Base-by-base conservation (phyloP, 2,113 vertebrate genomes). In the Benitochromis conjunctus region DNA sequence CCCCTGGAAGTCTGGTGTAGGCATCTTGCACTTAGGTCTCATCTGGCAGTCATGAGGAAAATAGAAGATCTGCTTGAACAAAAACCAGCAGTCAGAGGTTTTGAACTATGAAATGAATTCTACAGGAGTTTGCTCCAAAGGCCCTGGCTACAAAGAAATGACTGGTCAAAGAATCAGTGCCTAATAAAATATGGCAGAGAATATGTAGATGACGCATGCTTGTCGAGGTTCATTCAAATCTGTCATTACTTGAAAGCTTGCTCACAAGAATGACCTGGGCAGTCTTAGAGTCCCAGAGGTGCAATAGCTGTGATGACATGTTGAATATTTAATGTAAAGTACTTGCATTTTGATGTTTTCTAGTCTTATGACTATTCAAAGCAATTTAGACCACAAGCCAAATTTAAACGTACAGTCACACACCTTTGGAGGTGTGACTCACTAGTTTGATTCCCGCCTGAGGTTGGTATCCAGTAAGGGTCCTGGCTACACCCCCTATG, bases 1-100 rank as follows among this genome's bases (percentile, higher is more conserved):
- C 56, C 48, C 26, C 10, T 21, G 69, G 89, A 69, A 89, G 43
- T 91, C 87, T 86, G 69, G 66, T 81, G 26, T 54, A 86, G 77
- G 54, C 76, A 7, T 21, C 24, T 31, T 11, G 11, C 16, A n/a
- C 57, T 77, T 34, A 66, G 41, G n/a, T 34, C 29, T 55, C 82
- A 53, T 60, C 26, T 13, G 71, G 74, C 82, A 69, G 82, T 77
- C 3, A n/a, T 81, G 36, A 56, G 13, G 46, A 48, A 11, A 31
- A 53, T 24, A 69, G 11, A 14, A 26, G 38, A 24, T 19, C 51
- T 19, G 4, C 19, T 54, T 9, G 51, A n/a, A 54, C 9, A n/a
- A 54, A 46, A 43, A 46, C n/a, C 2, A 26, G 4, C 24, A 48
- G 43, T 56, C 38, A 38, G 56, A 24, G 21, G 9, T 38, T 83